Evolutionary conservation across 1,140 invertebrate species (phyloP), one percentile per base, ranked within the genome.

Genomic region (Campoletis sonorensis): DNA sequence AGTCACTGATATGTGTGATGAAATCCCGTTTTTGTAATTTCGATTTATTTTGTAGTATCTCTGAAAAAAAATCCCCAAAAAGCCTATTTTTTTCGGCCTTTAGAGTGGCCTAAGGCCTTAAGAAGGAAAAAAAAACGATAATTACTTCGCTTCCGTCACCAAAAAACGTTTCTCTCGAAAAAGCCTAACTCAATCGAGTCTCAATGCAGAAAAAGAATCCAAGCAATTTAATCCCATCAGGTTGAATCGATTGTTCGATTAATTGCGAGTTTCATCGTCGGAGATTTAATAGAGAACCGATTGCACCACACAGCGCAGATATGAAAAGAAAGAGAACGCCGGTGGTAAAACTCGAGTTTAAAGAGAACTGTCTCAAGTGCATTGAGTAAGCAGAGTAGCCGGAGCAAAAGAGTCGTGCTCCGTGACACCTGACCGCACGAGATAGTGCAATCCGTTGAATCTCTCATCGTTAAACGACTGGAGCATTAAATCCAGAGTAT

Each of bases 391-490:
- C 23, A 64, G 4, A 64, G 21, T 64, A 27, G 61, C 61, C 23
- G 23, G 23, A 64, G n/a, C n/a, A n/a, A n/a, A n/a, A n/a, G n/a
- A n/a, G 23, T 64, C n/a, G 61, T 21, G 51, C 4, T 54, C 51
- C 7, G 51, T 21, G 61, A 26, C 61, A 64, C 61, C 61, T 64
- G 61, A 64, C 61, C 61, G 51, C 51, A 64, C 8, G 23, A 27
- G 61, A 64, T 64, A 64, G 21, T 54, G 18, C 51, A n/a, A 64
- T 64, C 61, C 61, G 23, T 64, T 64, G 18, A 64, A 64, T 64
- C 61, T n/a, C 18, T n/a, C 16, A 4, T 64, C 61, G 70, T n/a
- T 54, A 49, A 72, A 45, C 21, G 23, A 23, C 18, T 72, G 5
- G 26, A 18, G 70, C 37, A 64, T 49, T 3, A 49, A 21, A 40